Evolutionary conservation across 2,888 invertebrate species (phyloP), one percentile per base, ranked within the genome.

Genomic region (Amiota minor): DNA sequence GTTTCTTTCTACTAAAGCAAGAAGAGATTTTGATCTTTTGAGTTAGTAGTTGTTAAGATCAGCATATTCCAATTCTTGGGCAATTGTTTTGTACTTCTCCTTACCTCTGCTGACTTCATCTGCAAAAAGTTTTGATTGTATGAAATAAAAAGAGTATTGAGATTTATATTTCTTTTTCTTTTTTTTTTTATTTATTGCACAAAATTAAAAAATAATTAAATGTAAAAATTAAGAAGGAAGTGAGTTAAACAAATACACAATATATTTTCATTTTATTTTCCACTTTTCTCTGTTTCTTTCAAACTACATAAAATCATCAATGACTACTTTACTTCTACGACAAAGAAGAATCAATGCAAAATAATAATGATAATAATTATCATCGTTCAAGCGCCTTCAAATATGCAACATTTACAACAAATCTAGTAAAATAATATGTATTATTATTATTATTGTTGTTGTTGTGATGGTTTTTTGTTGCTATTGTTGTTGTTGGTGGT

Each of bases 41-140:
- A 35, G 62, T 79, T 87, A 89, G 78, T 97, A 88, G 96, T 96
- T 88, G 79, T 89, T 89, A 88, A 98, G 92, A 91, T 99, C 98
- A 81, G 98, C 97, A 91, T 98, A 97, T 91, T 98, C 98, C 93
- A 99, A 94, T 92, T 99, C 98, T 90, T 98, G 98, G 86, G 98
- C 97, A 90, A 99, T 98, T 81, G 95, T 94, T 93, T 98, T 98
- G 94, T 97, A 99, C 92, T 97, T 97, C 93, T 97, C 97, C 92
- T 97, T 97, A 89, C 97, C 96, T 90, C 94, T 94, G 83, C 95
- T 92, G 88, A 97, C 93, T 89, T 96, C 96, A 91, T 96, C 97
- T 97, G 93, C 1, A 64, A 73, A 70, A 56, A 20, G 12, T 56
- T 56, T 56, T 46, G 16, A 64, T 20, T 56, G 6, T 9, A 67